Conservation (phyloP, 1,140 invertebrate species). For the Tetragnatha versicolor region DNA sequence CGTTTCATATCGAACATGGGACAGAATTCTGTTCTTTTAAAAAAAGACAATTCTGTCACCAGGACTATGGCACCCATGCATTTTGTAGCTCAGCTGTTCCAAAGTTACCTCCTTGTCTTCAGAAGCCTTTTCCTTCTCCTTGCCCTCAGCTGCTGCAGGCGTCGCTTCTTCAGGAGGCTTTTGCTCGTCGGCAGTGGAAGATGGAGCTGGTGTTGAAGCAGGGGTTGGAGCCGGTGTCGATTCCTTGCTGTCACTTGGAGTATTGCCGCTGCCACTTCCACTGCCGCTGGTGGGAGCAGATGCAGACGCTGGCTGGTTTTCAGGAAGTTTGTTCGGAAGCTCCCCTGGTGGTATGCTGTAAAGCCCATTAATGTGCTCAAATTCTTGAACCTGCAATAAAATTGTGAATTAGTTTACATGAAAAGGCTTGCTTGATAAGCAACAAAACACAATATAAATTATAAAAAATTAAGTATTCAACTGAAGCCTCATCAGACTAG, state of each 20-base stretch:
- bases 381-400: constrained; percentile 81
- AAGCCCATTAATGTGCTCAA: constrained; percentile 97
- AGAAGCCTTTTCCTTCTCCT: constrained; percentile 57
- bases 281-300: constrained; percentile 70
- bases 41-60: no score
- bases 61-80: no score
- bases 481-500: no score
- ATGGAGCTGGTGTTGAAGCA: constrained; percentile 64
- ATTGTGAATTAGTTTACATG: neutral
- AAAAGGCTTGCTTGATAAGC: neutral
- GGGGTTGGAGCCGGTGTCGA: constrained; percentile 77
- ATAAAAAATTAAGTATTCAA: no score
- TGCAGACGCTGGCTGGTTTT: constrained; percentile 66
- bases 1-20: no score
- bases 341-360: constrained; percentile 72
- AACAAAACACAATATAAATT: no score
- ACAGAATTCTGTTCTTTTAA: no score
- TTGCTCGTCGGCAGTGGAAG: constrained; percentile 57
- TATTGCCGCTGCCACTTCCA: constrained; percentile 31
- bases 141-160: constrained; percentile 41
- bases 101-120: constrained; percentile 55
- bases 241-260: constrained; percentile 66
- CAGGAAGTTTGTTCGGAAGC: constrained; percentile 74
- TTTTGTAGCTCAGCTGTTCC: no score
- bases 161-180: constrained; percentile 38